These are phyloP conservation scores for Cosmia pyralina DNA, from an alignment of 2,888 invertebrate genomes.

Conservation along the genomic window DNA sequence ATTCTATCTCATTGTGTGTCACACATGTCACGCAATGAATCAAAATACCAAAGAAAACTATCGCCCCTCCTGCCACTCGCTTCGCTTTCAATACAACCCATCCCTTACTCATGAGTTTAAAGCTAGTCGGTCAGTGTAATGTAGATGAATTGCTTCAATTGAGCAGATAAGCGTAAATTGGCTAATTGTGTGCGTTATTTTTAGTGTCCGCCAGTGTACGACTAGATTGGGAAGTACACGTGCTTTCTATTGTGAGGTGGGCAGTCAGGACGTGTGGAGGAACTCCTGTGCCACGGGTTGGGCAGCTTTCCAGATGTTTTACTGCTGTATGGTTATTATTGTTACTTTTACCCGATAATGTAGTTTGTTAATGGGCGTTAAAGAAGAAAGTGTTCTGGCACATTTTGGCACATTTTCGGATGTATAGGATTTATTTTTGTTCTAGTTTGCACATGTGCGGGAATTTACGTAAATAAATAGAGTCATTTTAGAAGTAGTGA, in stretches of 20 bases:
- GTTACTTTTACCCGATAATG: constrained; percentile 27
- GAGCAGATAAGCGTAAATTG: constrained; percentile 74
- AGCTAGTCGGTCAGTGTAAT: constrained; percentile 53
- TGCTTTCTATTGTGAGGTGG: constrained; percentile 50
- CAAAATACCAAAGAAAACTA: too few species aligned
- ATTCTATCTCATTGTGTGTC: too few species aligned
- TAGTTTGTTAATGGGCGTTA: constrained; percentile 25
- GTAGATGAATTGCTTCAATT: constrained; percentile 78
- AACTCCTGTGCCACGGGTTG: constrained; percentile 30
- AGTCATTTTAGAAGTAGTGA: not conserved
- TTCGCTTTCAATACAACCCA: constrained; percentile 8
- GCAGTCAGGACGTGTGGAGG: constrained; percentile 6
- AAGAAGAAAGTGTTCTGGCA: constrained; percentile 45
- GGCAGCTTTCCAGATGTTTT: constrained; percentile 39
- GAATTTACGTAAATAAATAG: not conserved
- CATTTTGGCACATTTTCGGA: constrained; percentile 47
- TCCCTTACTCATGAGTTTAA: constrained; percentile 19
- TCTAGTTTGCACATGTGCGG: constrained; percentile 1
- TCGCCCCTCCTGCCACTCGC: not conserved
- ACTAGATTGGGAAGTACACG: constrained; percentile 55
- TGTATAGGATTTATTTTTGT: constrained; percentile 25
- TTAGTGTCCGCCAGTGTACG: constrained; percentile 74
- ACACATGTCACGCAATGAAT: too few species aligned
- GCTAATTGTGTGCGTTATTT: constrained; percentile 82
- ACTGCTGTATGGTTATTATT: constrained; percentile 9